Percentiles rank a stretch among this genome's conserved stretches.
Conservation (phyloP, 2,113 vertebrate genomes). For the Geococcyx californianus region DNA sequence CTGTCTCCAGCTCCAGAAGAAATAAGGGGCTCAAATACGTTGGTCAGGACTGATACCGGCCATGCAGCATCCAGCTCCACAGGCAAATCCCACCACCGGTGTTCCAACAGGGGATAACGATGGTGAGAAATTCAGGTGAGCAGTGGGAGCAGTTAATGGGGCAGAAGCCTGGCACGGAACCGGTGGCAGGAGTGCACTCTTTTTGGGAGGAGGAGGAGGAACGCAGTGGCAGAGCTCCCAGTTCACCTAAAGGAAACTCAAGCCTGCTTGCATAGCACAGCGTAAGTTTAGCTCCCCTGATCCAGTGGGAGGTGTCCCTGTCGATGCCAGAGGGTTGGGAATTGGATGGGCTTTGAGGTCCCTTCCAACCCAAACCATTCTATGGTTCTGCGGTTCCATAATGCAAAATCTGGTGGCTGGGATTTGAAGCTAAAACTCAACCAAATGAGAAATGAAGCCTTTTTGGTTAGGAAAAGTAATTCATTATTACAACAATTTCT, state of each 20-base stretch:
- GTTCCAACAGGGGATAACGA: rapidly evolving
- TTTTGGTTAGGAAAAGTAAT: rapidly evolving
- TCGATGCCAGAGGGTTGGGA: no score
- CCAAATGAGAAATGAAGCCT: background rate
- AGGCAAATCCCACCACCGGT: background rate
- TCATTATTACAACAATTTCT: rapidly evolving
- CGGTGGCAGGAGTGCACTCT: background rate
- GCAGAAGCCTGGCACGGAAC: rapidly evolving
- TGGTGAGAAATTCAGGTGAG: background rate
- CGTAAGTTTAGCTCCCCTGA: no score
- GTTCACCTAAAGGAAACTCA: background rate
- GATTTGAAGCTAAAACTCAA: background rate
- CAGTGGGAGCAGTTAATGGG: background rate
- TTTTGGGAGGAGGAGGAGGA: background rate
- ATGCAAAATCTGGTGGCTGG: rapidly evolving
- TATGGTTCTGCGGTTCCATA: background rate
- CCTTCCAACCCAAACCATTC: no score
- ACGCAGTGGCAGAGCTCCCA: background rate
- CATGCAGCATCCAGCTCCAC: background rate
- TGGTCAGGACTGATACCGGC: background rate
- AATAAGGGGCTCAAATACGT: rapidly evolving
- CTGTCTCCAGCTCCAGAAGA: background rate
- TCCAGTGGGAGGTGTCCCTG: no score
- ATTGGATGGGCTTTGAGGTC: no score
- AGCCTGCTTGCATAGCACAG: background rate